Evolutionary conservation across 2,113 vertebrate genomes (phyloP).

Genomic region (Oncorhynchus nerka): DNA sequence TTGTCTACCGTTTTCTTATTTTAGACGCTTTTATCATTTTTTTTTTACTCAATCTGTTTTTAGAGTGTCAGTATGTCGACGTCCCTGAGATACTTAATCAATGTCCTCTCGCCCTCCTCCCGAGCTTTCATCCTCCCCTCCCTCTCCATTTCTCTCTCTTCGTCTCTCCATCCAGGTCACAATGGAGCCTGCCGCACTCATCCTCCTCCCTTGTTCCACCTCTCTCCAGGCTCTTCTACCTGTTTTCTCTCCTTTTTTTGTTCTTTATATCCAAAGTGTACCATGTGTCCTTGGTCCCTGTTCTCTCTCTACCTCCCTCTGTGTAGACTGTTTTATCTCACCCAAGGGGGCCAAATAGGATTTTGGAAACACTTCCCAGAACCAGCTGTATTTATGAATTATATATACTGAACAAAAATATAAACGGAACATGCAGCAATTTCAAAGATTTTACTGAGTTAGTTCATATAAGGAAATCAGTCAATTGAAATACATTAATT

Average conservation of each 20-base stretch:
- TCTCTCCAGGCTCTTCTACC: neutral
- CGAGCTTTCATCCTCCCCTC: neutral
- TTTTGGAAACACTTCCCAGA: too few relatives aligned
- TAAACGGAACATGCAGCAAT: too few relatives aligned
- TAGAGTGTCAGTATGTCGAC: neutral
- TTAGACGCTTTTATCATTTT: neutral
- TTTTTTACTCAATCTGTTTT: slow-evolving; percentile 7
- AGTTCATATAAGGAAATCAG: too few relatives aligned
- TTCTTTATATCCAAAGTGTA: slow-evolving; percentile 11
- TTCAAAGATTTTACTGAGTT: too few relatives aligned
- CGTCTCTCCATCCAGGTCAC: neutral
- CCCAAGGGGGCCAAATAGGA: neutral
- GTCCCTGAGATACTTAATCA: slow-evolving; percentile 7
- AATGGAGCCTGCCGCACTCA: neutral
- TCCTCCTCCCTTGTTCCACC: neutral
- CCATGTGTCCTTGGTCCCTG: slow-evolving; percentile 8
- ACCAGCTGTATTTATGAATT: too few relatives aligned
- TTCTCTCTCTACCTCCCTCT: neutral
- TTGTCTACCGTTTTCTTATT: neutral
- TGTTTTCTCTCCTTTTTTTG: neutral
- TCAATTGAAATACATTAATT: too few relatives aligned
- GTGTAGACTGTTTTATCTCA: neutral
- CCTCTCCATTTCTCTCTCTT: neutral
- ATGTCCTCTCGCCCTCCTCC: neutral
- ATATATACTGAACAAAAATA: too few relatives aligned